Evolutionary conservation across 2,113 vertebrate species (phyloP), one percentile per base, ranked within the genome.

Genomic region (Caranx melampygus): DNA sequence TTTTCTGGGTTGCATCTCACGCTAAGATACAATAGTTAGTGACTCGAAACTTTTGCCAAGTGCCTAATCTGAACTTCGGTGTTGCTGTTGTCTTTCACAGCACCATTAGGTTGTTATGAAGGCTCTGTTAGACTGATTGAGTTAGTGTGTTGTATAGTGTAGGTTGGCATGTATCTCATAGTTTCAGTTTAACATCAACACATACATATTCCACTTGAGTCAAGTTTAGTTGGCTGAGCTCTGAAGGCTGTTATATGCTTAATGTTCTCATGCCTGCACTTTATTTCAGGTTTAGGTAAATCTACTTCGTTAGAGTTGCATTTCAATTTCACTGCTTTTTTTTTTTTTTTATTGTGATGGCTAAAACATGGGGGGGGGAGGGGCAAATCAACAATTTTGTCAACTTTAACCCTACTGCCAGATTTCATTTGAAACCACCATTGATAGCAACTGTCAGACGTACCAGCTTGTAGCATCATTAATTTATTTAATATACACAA

Each of bases 201-300:
- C 5, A 16, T 7, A 26, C 11, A 37, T 79, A 72, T 49, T 75
- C 47, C 10, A 34, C 58, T 79, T 78, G 34, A 44, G 49, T 86
- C 9, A 76, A 33, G 63, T 78, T 85, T 75, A 80, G 84, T 74
- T 83, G 87, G 87, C 85, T 88, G 78, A 89, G 82, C 71, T 88
- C 81, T 76, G 74, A 88, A 86, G 77, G 89, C 89, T 75, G 40
- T 69, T 71, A 51, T 52, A 79, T 60, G 84, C 81, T 88, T 63
- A 68, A 92, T 74, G 88, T 86, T 84, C 81, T 93, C 87, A 88
- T 90, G 92, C 91, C 94, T 95, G 95, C 95, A 96, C 95, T 96
- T 96, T 95, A 93, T 94, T 80, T 89, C 82, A 74, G 89, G 91
- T 88, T 77, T 79, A 78, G 78, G 75, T 84, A 66, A 65, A 73